Percentiles rank a stretch among this genome's conserved stretches.
Evolutionary conservation across 2,888 invertebrate genomes (phyloP).

Genomic region (Trachelus tabidus): DNA sequence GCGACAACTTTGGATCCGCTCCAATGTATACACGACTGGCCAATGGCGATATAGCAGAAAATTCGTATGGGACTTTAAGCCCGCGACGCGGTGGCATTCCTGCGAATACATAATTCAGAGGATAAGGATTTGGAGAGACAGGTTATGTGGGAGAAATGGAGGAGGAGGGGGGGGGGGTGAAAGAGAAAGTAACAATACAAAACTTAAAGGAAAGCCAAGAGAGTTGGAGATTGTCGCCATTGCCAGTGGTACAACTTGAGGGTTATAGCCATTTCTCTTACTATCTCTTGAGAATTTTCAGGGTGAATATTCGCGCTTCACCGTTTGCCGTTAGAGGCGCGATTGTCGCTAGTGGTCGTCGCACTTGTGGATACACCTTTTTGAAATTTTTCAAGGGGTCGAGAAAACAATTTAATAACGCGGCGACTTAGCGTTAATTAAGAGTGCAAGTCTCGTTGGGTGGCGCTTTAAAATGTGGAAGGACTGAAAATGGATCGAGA

Average conservation of each 20-base stretch:
- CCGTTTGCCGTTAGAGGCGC: neutral
- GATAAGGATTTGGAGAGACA: neutral
- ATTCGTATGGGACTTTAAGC: neutral
- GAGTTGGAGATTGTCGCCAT: neutral
- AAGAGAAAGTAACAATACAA: neutral
- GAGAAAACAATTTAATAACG: neutral
- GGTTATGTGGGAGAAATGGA: neutral
- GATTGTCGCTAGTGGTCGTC: neutral
- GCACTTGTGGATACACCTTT: neutral
- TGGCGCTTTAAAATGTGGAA: neutral
- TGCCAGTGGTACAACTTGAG: neutral
- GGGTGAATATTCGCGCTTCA: neutral
- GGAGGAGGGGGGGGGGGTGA: neutral
- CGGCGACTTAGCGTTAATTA: neutral
- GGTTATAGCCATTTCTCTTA: neutral
- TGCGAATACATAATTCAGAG: neutral
- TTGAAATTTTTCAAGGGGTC: neutral
- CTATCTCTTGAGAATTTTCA: neutral
- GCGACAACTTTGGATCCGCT: conserved; percentile 35
- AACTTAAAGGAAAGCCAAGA: neutral
- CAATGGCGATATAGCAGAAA: neutral
- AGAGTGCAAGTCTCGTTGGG: neutral
- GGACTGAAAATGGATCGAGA: neutral
- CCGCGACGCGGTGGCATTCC: neutral
- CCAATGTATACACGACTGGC: conserved; percentile 27